Conservation (phyloP, 2,888 invertebrate species). For the Drosophila macrospina region DNA sequence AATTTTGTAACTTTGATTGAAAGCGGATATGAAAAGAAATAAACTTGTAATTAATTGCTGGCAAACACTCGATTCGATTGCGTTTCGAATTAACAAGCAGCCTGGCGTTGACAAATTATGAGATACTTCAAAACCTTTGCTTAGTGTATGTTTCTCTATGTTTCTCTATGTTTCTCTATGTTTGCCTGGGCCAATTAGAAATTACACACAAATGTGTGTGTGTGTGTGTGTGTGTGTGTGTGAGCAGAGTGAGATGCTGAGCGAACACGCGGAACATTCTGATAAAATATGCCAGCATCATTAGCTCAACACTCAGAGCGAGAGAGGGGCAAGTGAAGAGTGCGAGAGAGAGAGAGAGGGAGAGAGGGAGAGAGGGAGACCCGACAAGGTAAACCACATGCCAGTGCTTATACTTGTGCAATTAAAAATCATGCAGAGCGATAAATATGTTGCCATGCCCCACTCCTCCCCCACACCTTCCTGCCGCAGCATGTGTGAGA, state of each 20-base stretch:
- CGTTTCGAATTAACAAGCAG: neutral
- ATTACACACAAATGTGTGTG: conserved; percentile 3
- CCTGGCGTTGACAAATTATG: conserved; percentile 1
- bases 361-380: neutral
- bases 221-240: too few species aligned
- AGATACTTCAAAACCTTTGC: neutral
- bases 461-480: neutral
- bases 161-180: too few species aligned
- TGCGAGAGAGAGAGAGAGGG: neutral
- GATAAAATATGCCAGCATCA: conserved; percentile 57
- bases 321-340: neutral
- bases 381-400: conserved; percentile 17
- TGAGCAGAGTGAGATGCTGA: neutral
- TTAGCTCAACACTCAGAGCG: conserved; percentile 33
- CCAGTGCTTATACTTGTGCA: conserved; percentile 36
- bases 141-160: too few species aligned
- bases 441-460: conserved; percentile 34
- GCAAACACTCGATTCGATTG: neutral
- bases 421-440: conserved; percentile 52
- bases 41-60: conserved; percentile 1
- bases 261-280: conserved; percentile 18
- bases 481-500: neutral
- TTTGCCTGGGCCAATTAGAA: conserved; percentile 1
- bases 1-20: neutral
- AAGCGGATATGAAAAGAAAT: conserved; percentile 5